These are phyloP conservation scores for Ichneumoninae sp. DNA, from an alignment of 2,888 invertebrate genomes.

Conservation along the genomic window DNA sequence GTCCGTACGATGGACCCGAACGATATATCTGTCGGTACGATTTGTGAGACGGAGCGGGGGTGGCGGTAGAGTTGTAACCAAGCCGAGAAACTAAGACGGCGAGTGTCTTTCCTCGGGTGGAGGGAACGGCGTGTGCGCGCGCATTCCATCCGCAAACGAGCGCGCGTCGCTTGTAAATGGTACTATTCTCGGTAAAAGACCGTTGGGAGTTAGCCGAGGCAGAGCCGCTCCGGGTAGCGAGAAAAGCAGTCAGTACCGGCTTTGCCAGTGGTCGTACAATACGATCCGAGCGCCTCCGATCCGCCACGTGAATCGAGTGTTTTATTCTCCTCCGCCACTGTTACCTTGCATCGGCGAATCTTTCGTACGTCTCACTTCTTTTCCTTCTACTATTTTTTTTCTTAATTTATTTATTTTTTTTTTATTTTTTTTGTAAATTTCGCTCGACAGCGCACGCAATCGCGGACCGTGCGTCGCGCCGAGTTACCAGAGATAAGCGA, in stretches of 20 bases:
- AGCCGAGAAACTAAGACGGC: conserved; percentile 2
- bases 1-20: conserved; percentile 9
- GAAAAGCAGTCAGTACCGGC: conserved; percentile 64
- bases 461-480: conserved; percentile 21
- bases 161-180: conserved; percentile 75
- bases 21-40: background rate
- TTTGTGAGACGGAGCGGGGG: background rate
- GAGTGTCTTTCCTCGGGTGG: background rate
- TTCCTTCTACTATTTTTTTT: background rate
- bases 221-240: conserved; percentile 45
- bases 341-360: background rate
- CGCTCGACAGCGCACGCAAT: conserved; percentile 3
- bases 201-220: conserved; percentile 52
- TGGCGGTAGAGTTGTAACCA: conserved; percentile 3
- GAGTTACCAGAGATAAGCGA: conserved; percentile 41
- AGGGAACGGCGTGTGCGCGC: conserved; percentile 71
- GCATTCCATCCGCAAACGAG: conserved; percentile 66
- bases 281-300: conserved; percentile 66
- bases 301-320: conserved; percentile 30
- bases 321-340: background rate
- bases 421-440: background rate
- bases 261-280: conserved; percentile 68
- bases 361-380: conserved; percentile 1
- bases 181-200: conserved; percentile 75
- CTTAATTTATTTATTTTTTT: background rate